These are phyloP conservation scores for Chalcis sispes DNA, from an alignment of 2,888 invertebrate genomes.

Conservation along the genomic window DNA sequence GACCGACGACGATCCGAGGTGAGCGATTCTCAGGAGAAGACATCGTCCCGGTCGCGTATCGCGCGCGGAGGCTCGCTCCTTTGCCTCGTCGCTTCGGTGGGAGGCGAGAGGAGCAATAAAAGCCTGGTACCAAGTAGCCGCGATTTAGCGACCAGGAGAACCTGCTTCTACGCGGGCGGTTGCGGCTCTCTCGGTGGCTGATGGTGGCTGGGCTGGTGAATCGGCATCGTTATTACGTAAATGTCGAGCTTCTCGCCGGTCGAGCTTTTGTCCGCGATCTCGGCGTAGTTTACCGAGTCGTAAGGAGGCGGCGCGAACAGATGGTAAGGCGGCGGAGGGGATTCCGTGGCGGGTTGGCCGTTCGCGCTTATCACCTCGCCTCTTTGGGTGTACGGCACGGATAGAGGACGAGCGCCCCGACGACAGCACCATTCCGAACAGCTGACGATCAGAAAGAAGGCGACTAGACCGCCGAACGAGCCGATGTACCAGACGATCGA, in stretches of 20 bases:
- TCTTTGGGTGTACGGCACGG: slow-evolving; percentile 68
- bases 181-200: slow-evolving; percentile 64
- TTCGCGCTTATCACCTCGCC: slow-evolving; percentile 59
- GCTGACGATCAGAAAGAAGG: slow-evolving; percentile 79
- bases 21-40: no score
- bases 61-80: neutral
- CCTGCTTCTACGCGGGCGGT: slow-evolving; percentile 53
- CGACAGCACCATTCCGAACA: slow-evolving; percentile 80
- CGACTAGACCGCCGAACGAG: slow-evolving; percentile 79
- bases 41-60: neutral
- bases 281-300: slow-evolving; percentile 76
- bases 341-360: slow-evolving; percentile 63
- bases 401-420: slow-evolving; percentile 70
- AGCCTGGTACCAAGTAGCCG: slow-evolving; percentile 44
- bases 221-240: slow-evolving; percentile 77
- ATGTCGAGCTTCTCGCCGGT: slow-evolving; percentile 74
- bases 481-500: slow-evolving; percentile 80
- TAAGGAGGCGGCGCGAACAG: slow-evolving; percentile 79
- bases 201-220: slow-evolving; percentile 68
- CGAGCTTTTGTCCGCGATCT: slow-evolving; percentile 73
- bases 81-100: neutral
- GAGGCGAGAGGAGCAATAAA: slow-evolving; percentile 24
- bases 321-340: slow-evolving; percentile 79
- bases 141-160: slow-evolving; percentile 53
- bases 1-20: no score